Conservation (phyloP, 2,113 vertebrate species). For the Tinamus guttatus region DNA sequence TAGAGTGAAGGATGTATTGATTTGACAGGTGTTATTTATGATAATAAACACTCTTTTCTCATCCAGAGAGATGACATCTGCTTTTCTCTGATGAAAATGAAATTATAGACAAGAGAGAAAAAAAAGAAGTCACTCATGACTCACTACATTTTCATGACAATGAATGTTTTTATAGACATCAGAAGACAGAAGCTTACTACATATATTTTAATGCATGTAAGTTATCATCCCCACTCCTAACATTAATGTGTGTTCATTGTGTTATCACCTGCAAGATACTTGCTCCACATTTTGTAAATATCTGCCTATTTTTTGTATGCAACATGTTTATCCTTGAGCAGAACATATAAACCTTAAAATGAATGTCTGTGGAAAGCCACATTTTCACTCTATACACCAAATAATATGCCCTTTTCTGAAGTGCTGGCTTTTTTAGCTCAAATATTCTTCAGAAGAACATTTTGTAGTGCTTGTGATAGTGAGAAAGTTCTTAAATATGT, state of each 20-base stretch:
- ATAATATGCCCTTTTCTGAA: not conserved
- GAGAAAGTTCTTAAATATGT: conserved; percentile 11
- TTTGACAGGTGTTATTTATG: conserved; percentile 48
- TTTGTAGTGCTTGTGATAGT: not conserved
- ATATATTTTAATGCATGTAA: not conserved
- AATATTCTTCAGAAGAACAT: not conserved
- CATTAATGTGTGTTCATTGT: not conserved
- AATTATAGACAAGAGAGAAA: conserved; percentile 53
- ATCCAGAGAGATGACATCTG: conserved; percentile 7
- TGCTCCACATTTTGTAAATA: not conserved
- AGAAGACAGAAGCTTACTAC: not conserved
- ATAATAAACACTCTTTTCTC: conserved; percentile 20
- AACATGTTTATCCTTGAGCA: not conserved
- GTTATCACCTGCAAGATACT: not conserved
- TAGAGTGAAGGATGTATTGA: conserved; percentile 46
- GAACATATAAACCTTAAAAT: not conserved
- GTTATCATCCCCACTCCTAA: not conserved
- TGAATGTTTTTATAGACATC: conserved; percentile 14
- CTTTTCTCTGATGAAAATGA: conserved; percentile 60
- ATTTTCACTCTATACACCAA: not conserved
- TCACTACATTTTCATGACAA: conserved; percentile 67
- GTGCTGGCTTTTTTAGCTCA: not conserved
- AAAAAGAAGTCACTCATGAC: conserved; percentile 19
- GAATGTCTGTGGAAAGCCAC: not conserved
- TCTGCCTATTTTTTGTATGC: not conserved